A percentile compares a stretch with the other conserved stretches of the same genome.
phyloP scores from a whole-genome alignment of 2,888 invertebrate species.

The Napeogenes sylphis region DNA sequence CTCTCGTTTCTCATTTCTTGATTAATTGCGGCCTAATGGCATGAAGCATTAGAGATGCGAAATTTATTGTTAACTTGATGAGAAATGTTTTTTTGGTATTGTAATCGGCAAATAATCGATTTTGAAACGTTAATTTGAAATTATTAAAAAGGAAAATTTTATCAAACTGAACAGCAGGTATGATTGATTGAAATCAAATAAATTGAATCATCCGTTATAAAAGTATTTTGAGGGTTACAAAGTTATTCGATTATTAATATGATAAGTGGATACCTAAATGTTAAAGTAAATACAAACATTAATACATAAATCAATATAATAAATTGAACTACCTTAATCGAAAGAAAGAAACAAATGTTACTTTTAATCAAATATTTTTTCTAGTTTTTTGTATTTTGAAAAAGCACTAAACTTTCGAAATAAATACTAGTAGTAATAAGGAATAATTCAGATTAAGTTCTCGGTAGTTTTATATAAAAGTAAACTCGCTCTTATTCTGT shows the following conservation, averaged over 20 bases:
- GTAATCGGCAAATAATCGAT: background rate
- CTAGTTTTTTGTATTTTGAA: too few species aligned
- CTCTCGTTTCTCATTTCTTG: constrained; percentile 49
- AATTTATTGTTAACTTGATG: constrained; percentile 64
- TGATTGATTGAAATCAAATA: background rate
- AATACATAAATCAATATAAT: too few species aligned
- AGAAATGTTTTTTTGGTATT: constrained; percentile 28
- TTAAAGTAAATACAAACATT: too few species aligned
- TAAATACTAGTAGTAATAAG: too few species aligned
- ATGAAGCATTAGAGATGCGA: constrained; percentile 59
- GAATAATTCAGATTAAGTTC: too few species aligned
- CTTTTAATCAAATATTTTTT: too few species aligned
- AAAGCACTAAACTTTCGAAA: too few species aligned
- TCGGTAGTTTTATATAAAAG: too few species aligned
- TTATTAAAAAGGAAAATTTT: background rate
- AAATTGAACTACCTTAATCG: too few species aligned
- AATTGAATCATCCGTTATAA: background rate
- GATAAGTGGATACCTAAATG: too few species aligned
- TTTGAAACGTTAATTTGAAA: background rate
- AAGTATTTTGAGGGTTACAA: background rate
- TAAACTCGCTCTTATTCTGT: too few species aligned
- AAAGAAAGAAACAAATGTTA: too few species aligned
- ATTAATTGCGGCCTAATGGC: constrained; percentile 73
- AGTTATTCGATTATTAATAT: background rate
- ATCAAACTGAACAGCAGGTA: background rate